Evolutionary conservation across 2,888 invertebrate species (phyloP).

Genomic region (Nephrocerus scutellatus): DNA sequence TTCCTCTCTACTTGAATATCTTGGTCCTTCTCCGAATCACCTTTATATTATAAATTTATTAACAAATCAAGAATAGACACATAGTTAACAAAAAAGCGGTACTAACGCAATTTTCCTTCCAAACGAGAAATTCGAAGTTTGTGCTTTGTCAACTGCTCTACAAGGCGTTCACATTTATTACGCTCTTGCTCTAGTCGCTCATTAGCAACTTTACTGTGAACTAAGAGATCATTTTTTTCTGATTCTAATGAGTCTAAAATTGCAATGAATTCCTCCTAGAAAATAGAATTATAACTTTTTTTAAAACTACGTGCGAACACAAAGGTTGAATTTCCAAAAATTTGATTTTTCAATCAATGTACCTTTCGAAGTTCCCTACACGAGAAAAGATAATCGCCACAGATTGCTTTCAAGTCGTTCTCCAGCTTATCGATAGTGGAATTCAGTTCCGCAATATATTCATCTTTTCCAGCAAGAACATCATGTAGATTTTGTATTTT

Average conservation of each 20-base stretch:
- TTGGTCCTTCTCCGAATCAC: slow-evolving; percentile 37
- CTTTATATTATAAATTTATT: slow-evolving; percentile 16
- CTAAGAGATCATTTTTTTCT: slow-evolving; percentile 37
- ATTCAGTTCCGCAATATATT: slow-evolving; percentile 27
- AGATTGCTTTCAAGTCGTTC: slow-evolving; percentile 36
- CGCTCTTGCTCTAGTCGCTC: slow-evolving; percentile 35
- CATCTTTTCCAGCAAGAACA: slow-evolving; percentile 28
- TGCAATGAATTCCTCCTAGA: slow-evolving; percentile 41
- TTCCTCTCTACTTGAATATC: slow-evolving; percentile 37
- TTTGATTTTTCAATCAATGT: neutral
- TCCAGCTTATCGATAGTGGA: slow-evolving; percentile 33
- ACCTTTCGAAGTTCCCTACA: slow-evolving; percentile 45
- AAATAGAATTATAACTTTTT: slow-evolving; percentile 1
- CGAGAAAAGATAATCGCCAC: slow-evolving; percentile 44
- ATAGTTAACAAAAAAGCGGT: neutral
- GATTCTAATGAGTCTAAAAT: slow-evolving; percentile 40
- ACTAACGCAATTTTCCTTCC: slow-evolving; percentile 37
- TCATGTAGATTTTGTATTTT: slow-evolving; percentile 34
- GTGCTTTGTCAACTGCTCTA: slow-evolving; percentile 35
- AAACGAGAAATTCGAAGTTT: slow-evolving; percentile 37
- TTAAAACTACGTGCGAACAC: neutral
- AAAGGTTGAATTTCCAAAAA: neutral
- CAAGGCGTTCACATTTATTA: slow-evolving; percentile 26
- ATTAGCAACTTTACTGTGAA: slow-evolving; percentile 30
- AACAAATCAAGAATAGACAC: slow-evolving; percentile 1